A percentile compares a stretch with the other conserved stretches of the same genome.
These are phyloP conservation scores for Dipodomys merriami DNA, from an alignment of 2,113 vertebrate species.

Conservation along the genomic window DNA sequence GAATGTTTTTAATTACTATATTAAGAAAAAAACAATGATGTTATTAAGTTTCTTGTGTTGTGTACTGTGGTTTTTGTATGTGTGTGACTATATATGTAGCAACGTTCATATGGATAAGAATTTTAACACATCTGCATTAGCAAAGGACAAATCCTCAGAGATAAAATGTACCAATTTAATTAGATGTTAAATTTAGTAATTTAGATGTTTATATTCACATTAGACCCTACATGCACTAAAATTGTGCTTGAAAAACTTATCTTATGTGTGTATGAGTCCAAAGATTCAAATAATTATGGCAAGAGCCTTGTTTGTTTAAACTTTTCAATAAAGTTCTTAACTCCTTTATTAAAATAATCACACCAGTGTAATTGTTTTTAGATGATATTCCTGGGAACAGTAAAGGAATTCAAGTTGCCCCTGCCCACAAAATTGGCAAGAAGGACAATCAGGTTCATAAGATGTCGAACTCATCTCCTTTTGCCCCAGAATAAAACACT, in stretches of 20 bases:
- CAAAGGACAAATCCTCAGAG: conserved; percentile 35
- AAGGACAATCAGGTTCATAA: background rate
- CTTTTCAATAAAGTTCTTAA: background rate
- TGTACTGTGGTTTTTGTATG: background rate
- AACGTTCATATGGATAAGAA: conserved; percentile 11
- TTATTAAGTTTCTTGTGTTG: background rate
- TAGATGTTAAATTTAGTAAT: conserved; percentile 29
- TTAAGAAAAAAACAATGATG: background rate
- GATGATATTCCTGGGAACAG: background rate
- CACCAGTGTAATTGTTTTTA: background rate
- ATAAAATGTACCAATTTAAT: conserved; percentile 1
- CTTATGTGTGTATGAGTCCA: background rate
- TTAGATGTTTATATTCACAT: conserved; percentile 3
- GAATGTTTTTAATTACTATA: conserved; percentile 21
- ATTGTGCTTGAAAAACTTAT: conserved; percentile 17
- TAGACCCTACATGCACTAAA: background rate
- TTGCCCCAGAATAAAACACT: background rate
- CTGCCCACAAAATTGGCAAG: background rate
- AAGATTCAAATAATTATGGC: background rate
- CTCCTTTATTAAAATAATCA: conserved; percentile 1
- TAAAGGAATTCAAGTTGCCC: background rate
- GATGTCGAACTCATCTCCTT: too few species aligned
- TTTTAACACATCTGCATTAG: conserved; percentile 27
- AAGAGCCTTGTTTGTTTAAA: background rate
- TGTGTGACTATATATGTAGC: background rate